A percentile compares a stretch with the other conserved stretches of the same genome.
These are phyloP conservation scores for Drosophila punjabiensis DNA, from an alignment of 1,140 invertebrate species.

Conservation along the genomic window DNA sequence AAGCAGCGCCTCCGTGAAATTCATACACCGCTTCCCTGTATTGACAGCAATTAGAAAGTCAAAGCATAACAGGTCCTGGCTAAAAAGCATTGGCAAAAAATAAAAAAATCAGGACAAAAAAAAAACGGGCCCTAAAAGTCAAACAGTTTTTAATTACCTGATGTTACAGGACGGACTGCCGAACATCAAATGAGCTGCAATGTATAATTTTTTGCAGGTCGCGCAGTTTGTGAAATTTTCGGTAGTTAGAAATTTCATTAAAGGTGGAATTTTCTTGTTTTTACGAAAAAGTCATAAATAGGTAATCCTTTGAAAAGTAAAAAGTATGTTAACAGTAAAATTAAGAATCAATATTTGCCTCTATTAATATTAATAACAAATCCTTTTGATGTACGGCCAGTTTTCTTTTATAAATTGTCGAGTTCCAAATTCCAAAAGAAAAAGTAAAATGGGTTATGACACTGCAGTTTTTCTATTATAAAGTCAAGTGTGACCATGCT, in stretches of 20 bases:
- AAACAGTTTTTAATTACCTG: slow-evolving; percentile 81
- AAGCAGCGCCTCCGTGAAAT: slow-evolving; percentile 57
- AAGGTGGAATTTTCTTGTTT: neutral
- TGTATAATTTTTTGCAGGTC: slow-evolving; percentile 9
- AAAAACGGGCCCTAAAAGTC: slow-evolving; percentile 47
- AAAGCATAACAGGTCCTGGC: slow-evolving; percentile 61
- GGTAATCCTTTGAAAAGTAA: neutral
- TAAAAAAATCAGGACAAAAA: too few relatives aligned
- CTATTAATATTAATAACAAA: neutral
- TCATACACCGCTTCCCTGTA: slow-evolving; percentile 34
- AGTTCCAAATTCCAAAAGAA: neutral
- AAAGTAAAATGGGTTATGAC: neutral
- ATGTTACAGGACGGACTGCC: slow-evolving; percentile 33
- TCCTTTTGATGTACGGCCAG: neutral
- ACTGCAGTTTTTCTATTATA: neutral
- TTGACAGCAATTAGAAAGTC: slow-evolving; percentile 82
- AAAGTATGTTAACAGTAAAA: accelerated
- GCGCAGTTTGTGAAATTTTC: neutral
- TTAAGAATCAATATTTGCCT: neutral
- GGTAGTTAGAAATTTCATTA: slow-evolving; percentile 3
- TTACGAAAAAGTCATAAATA: neutral
- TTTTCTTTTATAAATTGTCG: neutral
- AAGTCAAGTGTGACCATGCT: neutral
- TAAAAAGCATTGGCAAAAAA: slow-evolving; percentile 35
- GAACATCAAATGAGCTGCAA: slow-evolving; percentile 58